phyloP scores from a whole-genome alignment of 2,888 invertebrate species.

The Drosophila flavopinicola region DNA sequence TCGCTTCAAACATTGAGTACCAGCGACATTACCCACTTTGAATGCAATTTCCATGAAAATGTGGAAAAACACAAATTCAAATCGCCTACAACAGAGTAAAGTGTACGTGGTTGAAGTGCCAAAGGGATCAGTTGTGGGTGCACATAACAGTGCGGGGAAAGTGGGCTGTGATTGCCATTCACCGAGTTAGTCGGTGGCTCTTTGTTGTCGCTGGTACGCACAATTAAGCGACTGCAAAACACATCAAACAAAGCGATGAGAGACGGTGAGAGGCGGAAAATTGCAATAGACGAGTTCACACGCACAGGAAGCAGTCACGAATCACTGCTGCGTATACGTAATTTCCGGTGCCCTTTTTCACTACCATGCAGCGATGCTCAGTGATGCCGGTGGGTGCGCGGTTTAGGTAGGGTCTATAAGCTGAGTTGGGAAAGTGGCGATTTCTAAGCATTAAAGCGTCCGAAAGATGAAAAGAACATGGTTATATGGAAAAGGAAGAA shows the following conservation, averaged over 20 bases:
- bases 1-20: constrained; percentile 1
- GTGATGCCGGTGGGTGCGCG: background rate
- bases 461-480: background rate
- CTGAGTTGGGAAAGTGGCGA: background rate
- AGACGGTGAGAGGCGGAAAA: constrained; percentile 9
- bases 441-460: background rate
- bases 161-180: constrained; percentile 9
- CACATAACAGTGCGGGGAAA: background rate
- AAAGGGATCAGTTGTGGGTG: constrained; percentile 10
- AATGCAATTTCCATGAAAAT: constrained; percentile 15
- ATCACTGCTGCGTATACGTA: constrained; percentile 23
- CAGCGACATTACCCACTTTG: constrained; percentile 15
- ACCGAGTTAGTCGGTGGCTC: constrained; percentile 9
- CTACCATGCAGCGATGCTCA: background rate
- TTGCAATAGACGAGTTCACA: constrained; percentile 13
- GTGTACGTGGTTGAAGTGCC: constrained; percentile 9
- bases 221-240: constrained; percentile 61
- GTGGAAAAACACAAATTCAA: constrained; percentile 1
- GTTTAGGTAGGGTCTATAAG: background rate
- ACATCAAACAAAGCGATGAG: constrained; percentile 34
- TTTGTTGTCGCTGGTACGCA: constrained; percentile 57
- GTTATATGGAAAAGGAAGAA: background rate
- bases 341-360: constrained; percentile 12
- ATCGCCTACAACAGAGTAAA: constrained; percentile 7
- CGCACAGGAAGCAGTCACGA: constrained; percentile 18